Base-by-base conservation (phyloP, 2,113 vertebrate species). In the Gymnogyps californianus region DNA sequence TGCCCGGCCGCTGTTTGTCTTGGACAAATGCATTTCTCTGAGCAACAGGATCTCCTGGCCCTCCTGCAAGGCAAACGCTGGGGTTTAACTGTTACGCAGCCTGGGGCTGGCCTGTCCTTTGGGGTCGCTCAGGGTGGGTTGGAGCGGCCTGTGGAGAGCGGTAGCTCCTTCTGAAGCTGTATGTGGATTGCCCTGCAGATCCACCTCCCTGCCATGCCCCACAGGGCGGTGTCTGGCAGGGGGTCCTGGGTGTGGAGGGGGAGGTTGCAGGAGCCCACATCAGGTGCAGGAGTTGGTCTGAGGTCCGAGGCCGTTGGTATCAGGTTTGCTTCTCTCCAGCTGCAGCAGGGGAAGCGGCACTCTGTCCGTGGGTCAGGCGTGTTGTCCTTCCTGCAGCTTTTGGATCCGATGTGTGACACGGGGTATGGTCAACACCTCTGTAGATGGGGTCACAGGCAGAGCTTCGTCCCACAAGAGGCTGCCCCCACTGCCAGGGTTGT, bases 1-100 rank as follows among this genome's bases (percentile, higher is more conserved):
- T 97, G 94, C 95, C 94, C 49, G 80, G 93, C 78, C 12, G 28
- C 92, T 96, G 90, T 97, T 97, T 97, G 85, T 96, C 89, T 97
- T 96, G 95, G 94, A 93, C 58, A 88, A 83, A 80, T 5, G 36
- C 62, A 47, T 96, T 95, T 94, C 70, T 97, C 87, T 84, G 79
- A 94, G 95, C 92, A 93, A 88, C 83, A 96, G 81, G 93, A 93
- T 96, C 94, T 97, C 94, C 91, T 13, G 26, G 74, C 65, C 78
- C 82, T 90, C 89, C 59, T 75, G 76, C 59, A 36, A 70, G n/a
- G 76, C 66, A 51, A 54, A 36, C 2, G 12, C 64, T 86, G 79
- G 84, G 76, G 52, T 90, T 96, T 94, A 93, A 92, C 82, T 94
- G 75, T 91, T 96, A 74, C 9, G 1, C 28, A 70, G 57, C 74